phyloP scores from a whole-genome alignment of 2,888 invertebrate species.

The Heteromurus nitidus region DNA sequence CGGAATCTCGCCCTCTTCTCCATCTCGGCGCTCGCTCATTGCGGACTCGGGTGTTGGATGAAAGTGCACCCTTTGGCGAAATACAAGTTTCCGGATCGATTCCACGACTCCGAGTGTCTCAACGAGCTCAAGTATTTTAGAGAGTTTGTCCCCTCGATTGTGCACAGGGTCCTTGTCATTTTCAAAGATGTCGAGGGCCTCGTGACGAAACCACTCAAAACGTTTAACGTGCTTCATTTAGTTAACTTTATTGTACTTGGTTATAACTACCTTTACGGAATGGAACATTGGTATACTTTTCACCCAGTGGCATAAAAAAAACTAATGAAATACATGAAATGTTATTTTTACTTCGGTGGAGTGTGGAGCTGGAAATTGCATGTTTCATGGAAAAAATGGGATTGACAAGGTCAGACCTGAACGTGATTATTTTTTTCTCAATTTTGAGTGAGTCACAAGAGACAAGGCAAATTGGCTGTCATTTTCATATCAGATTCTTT shows the following conservation, averaged over 20 bases:
- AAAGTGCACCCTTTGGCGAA: slow-evolving; percentile 16
- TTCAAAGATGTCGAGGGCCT: slow-evolving; percentile 30
- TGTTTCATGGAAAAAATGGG: too few relatives aligned
- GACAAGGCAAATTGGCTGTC: too few relatives aligned
- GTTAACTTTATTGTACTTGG: slow-evolving; percentile 34
- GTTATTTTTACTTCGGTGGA: too few relatives aligned
- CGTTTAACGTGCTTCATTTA: slow-evolving; percentile 7
- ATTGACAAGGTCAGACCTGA: too few relatives aligned
- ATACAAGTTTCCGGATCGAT: slow-evolving; percentile 49
- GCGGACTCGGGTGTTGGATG: not conserved
- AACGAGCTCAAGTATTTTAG: slow-evolving; percentile 49
- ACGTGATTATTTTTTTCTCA: too few relatives aligned
- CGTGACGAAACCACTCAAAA: not conserved
- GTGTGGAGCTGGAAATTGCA: too few relatives aligned
- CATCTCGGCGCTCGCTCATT: slow-evolving; percentile 4
- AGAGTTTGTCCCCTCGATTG: slow-evolving; percentile 47
- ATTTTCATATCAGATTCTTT: too few relatives aligned
- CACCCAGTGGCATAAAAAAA: too few relatives aligned
- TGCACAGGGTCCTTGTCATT: slow-evolving; percentile 26
- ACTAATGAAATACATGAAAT: too few relatives aligned
- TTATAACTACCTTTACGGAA: slow-evolving; percentile 46
- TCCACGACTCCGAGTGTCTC: slow-evolving; percentile 41
- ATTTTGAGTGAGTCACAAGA: too few relatives aligned
- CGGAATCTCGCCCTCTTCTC: slow-evolving; percentile 24
- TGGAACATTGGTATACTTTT: slow-evolving; percentile 52